phyloP scores from a whole-genome alignment of 2,888 invertebrate species.

The Melieria picta region DNA sequence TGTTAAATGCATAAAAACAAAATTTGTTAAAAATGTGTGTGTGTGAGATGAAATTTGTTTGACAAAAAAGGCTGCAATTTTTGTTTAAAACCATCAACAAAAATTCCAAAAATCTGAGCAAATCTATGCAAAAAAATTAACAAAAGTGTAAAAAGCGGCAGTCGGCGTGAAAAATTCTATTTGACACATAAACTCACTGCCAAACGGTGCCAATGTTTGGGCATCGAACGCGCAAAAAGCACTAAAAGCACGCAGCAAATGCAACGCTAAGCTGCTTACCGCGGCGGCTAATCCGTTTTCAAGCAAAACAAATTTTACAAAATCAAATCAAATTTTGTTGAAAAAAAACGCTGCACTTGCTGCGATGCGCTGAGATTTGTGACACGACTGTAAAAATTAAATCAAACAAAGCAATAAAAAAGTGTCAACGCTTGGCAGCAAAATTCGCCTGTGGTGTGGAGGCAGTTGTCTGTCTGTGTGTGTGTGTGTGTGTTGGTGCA shows the following conservation, averaged over 20 bases:
- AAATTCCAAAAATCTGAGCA: no score
- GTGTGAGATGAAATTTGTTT: no score
- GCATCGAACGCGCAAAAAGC: neutral
- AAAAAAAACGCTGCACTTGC: no score
- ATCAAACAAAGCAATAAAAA: neutral
- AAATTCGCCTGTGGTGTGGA: neutral
- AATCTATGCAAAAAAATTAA: no score
- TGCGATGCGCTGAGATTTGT: no score
- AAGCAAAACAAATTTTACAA: neutral
- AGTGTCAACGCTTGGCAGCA: neutral
- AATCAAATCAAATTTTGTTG: no score
- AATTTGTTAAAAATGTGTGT: no score
- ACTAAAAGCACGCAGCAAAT: neutral
- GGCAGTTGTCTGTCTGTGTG: neutral
- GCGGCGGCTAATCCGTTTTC: conserved; percentile 9
- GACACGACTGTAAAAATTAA: neutral
- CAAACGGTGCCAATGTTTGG: neutral
- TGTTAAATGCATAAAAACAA: no score
- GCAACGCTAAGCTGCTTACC: conserved; percentile 17
- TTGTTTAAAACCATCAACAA: neutral
- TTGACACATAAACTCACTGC: neutral
- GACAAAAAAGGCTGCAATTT: neutral
- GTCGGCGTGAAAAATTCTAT: no score
- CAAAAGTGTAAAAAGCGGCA: no score
- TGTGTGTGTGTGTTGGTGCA: neutral